Evolutionary conservation across 2,797 vertebrate genomes (phyloP), one percentile per base, ranked within the genome.

Genomic region (Anisognathus igniventris): DNA sequence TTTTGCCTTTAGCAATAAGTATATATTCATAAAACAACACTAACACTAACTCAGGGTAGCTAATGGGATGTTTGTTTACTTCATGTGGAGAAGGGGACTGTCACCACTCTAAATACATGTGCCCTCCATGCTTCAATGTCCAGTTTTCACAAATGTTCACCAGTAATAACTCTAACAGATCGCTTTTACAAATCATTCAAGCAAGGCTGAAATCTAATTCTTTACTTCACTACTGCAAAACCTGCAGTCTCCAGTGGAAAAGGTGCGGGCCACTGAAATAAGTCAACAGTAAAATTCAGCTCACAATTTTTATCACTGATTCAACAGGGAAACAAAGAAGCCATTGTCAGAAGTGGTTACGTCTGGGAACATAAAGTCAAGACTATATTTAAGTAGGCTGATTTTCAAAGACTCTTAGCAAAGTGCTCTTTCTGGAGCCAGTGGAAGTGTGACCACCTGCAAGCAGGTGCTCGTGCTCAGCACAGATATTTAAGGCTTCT

Each of bases 271-370:
- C 82, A 79, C 5, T 88, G 91, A 91, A 93, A 53, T 70, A 71
- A 94, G 87, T 93, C 82, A 96, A 94, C 81, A 91, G 50, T 62
- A 88, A 92, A 93, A 96, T 65, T 92, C 62, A 92, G 76, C 75
- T 89, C 81, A 51, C 72, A 93, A 31, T 80, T 83, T 95, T 93
- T 94, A 96, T 91, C 93, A 67, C 66, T 86, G 82, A 88, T 91
- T 96, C 93, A 96, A 93, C 73, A 94, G 51, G 56, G 85, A 91
- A 95, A 96, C 93, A 96, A 97, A 93, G 91, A 92, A 81, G 75
- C 65, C 62, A 88, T 94, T 96, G 91, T 96, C 85, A 94, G 57
- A 86, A 91, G 91, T 81, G 76, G 91, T 84, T 91, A 88, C 0
- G 6, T 84, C 90, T 95, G 73, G 68, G 85, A 96, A 91, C 79